These are phyloP conservation scores for Cremastinae sp. DNA, from an alignment of 2,888 invertebrate species.

Conservation along the genomic window DNA sequence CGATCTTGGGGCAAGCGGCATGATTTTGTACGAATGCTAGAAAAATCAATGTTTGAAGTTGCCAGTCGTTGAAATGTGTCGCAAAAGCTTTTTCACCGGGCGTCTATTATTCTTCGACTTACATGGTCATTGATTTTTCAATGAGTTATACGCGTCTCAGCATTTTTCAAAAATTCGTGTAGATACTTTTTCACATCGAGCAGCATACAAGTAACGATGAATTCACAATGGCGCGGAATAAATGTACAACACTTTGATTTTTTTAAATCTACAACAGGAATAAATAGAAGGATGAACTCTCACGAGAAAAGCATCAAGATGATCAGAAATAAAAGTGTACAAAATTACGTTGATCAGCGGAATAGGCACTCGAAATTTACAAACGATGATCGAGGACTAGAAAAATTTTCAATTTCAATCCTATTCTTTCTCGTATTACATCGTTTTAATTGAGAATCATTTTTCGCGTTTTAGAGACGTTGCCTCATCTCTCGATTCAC, in stretches of 20 bases:
- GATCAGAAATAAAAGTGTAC: background rate
- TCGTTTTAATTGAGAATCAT: background rate
- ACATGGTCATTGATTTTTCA: no score
- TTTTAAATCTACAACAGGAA: slow-evolving; percentile 17
- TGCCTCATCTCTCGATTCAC: slow-evolving; percentile 10
- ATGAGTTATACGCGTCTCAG: background rate
- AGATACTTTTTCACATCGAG: no score
- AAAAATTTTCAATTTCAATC: slow-evolving; percentile 2
- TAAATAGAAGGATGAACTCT: slow-evolving; percentile 2
- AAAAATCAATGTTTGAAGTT: no score
- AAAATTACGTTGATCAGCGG: slow-evolving; percentile 26
- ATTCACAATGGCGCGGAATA: slow-evolving; percentile 34
- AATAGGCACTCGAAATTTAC: slow-evolving; percentile 55
- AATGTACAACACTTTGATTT: slow-evolving; percentile 46
- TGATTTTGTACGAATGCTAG: background rate
- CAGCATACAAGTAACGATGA: slow-evolving; percentile 32
- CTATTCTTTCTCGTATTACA: background rate
- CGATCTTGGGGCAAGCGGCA: background rate
- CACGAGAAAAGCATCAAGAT: background rate
- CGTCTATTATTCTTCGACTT: no score
- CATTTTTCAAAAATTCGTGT: slow-evolving; percentile 17
- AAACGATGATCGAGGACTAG: slow-evolving; percentile 25
- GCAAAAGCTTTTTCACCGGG: no score
- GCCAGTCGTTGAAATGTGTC: no score
- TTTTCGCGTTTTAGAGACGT: slow-evolving; percentile 19